Percentiles rank a stretch among this genome's conserved stretches.
Evolutionary conservation across 2,888 invertebrate species (phyloP).

Genomic region (Dorcus hopei): DNA sequence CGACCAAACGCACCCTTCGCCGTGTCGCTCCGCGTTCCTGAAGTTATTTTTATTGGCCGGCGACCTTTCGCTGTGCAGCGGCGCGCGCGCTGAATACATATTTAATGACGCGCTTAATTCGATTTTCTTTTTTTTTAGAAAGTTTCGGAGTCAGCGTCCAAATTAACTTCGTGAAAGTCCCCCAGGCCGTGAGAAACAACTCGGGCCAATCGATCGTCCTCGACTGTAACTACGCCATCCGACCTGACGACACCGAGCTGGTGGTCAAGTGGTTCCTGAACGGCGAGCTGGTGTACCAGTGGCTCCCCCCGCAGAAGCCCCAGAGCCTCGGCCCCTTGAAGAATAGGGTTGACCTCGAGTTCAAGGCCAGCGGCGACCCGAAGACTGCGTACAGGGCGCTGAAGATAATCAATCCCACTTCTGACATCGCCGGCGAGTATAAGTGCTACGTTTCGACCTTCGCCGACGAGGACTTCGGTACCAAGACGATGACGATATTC

Average conservation of each 20-base stretch:
- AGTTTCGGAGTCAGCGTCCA: slow-evolving; percentile 30
- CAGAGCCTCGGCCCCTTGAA: slow-evolving; percentile 60
- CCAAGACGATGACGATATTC: slow-evolving; percentile 64
- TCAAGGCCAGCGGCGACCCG: slow-evolving; percentile 63
- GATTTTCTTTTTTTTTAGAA: slow-evolving; percentile 1
- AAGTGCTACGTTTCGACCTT: slow-evolving; percentile 70
- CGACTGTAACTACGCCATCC: slow-evolving; percentile 69
- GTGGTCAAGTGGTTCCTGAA: slow-evolving; percentile 76
- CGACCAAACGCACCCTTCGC: too few relatives aligned
- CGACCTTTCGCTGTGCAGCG: too few relatives aligned
- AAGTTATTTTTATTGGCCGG: too few relatives aligned
- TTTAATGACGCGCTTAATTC: not conserved
- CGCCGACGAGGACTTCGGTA: slow-evolving; percentile 63
- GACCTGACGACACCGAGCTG: slow-evolving; percentile 62
- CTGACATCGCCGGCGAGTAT: slow-evolving; percentile 70
- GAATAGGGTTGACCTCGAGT: slow-evolving; percentile 61
- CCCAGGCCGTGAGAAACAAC: slow-evolving; percentile 44
- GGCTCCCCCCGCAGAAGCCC: slow-evolving; percentile 70
- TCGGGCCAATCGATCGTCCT: slow-evolving; percentile 54
- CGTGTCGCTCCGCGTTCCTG: too few relatives aligned
- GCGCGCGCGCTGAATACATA: not conserved
- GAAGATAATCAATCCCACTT: slow-evolving; percentile 64
- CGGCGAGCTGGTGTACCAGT: slow-evolving; percentile 73
- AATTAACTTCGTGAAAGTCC: slow-evolving; percentile 48
- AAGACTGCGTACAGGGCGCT: slow-evolving; percentile 69